Conservation (phyloP, 2,888 invertebrate genomes). For the Perizoma affinitatum region DNA sequence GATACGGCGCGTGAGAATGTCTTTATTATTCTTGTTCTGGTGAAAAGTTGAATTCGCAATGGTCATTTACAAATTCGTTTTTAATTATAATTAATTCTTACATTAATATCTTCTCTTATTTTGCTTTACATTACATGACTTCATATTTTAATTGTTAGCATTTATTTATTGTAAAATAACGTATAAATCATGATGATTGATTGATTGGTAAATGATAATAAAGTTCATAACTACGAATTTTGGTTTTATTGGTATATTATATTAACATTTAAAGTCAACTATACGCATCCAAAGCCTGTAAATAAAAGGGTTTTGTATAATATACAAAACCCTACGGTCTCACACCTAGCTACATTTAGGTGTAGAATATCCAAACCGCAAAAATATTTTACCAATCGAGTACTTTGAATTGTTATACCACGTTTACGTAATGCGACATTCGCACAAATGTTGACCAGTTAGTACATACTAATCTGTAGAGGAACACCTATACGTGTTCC, state of each 20-base stretch:
- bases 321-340: too few species aligned
- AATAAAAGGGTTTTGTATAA: too few species aligned
- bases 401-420: too few species aligned
- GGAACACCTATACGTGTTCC: too few species aligned
- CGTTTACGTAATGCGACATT: too few species aligned
- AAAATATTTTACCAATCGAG: too few species aligned
- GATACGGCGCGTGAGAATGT: not conserved
- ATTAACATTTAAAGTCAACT: too few species aligned
- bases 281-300: too few species aligned
- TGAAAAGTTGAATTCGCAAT: not conserved
- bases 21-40: not conserved
- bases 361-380: too few species aligned
- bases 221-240: constrained; percentile 65
- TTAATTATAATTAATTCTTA: not conserved
- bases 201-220: constrained; percentile 61
- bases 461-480: too few species aligned
- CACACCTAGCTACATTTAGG: too few species aligned
- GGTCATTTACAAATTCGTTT: not conserved
- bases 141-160: constrained; percentile 64
- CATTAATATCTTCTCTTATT: constrained; percentile 6
- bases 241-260: constrained; percentile 15
- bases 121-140: constrained; percentile 51
- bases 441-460: too few species aligned
- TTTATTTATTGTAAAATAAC: constrained; percentile 80
- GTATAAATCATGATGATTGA: constrained; percentile 79